Percentiles rank a stretch among this genome's conserved stretches.
Evolutionary conservation across 1,140 invertebrate genomes (phyloP).

Genomic region (Drosophila fuyamai): DNA sequence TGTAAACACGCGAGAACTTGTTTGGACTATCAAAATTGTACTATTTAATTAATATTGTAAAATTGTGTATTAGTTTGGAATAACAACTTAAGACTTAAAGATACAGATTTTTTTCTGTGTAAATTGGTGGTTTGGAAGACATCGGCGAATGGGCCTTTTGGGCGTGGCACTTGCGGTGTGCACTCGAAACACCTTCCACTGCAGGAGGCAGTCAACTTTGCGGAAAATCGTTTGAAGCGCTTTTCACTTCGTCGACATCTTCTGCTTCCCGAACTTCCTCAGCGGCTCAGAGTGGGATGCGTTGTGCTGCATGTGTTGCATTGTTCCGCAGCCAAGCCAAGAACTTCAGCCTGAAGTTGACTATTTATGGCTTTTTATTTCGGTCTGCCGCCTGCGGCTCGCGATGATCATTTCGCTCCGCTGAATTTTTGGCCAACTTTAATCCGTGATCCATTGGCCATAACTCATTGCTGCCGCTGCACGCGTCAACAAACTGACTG

Average conservation of each 20-base stretch:
- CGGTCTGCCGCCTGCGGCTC: slow-evolving; percentile 19
- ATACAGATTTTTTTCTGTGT: background rate
- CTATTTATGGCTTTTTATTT: slow-evolving; percentile 56
- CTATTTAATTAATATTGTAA: background rate
- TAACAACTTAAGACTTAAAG: background rate
- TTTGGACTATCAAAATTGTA: too few species aligned
- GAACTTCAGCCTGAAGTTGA: slow-evolving; percentile 58
- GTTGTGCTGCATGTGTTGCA: slow-evolving; percentile 39
- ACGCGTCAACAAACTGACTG: slow-evolving; percentile 64
- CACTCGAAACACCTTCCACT: slow-evolving; percentile 74
- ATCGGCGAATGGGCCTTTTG: background rate
- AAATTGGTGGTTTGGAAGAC: background rate
- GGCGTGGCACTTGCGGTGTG: slow-evolving; percentile 40
- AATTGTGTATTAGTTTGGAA: too few species aligned
- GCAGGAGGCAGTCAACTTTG: slow-evolving; percentile 80
- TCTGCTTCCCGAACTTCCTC: slow-evolving; percentile 39
- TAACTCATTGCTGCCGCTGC: slow-evolving; percentile 66
- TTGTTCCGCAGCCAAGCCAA: slow-evolving; percentile 61
- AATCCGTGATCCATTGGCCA: slow-evolving; percentile 39
- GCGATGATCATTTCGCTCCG: slow-evolving; percentile 16
- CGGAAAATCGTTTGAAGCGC: slow-evolving; percentile 83
- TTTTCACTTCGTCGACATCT: slow-evolving; percentile 81
- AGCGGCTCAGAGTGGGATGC: slow-evolving; percentile 2
- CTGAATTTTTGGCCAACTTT: slow-evolving; percentile 31
- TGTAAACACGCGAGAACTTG: too few species aligned